Percentiles rank a stretch among this genome's conserved stretches.
Conservation (phyloP, 1,140 invertebrate genomes). For the Argopecten irradians region DNA sequence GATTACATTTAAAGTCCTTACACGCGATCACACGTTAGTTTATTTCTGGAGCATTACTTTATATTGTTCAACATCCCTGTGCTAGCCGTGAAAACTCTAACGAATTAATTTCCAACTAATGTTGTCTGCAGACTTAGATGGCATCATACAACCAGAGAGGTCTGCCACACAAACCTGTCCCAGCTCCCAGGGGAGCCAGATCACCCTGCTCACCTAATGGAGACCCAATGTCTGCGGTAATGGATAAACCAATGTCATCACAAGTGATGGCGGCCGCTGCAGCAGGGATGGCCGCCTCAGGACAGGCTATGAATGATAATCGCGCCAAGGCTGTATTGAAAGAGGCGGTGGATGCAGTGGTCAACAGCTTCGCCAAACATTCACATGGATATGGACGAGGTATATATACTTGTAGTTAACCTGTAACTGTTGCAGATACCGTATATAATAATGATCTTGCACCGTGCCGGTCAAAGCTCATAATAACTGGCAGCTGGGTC, state of each 20-base stretch:
- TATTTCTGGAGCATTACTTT: neutral
- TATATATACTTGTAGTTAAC: slow-evolving; percentile 75
- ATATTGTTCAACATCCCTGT: neutral
- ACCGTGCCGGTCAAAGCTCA: no score
- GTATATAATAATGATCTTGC: no score
- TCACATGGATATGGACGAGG: slow-evolving; percentile 87
- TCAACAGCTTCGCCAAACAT: slow-evolving; percentile 88
- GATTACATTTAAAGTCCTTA: neutral
- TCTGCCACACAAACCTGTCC: slow-evolving; percentile 53
- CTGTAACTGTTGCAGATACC: no score
- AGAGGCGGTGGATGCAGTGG: slow-evolving; percentile 87
- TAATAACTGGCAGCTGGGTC: no score
- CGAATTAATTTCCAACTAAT: no score
- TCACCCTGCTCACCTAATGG: slow-evolving; percentile 24
- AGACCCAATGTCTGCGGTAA: slow-evolving; percentile 19
- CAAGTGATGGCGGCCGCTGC: slow-evolving; percentile 59
- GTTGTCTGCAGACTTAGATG: neutral
- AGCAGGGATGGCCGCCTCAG: slow-evolving; percentile 55
- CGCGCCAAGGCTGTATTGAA: slow-evolving; percentile 83
- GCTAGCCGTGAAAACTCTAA: no score
- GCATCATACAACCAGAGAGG: neutral
- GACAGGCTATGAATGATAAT: slow-evolving; percentile 67
- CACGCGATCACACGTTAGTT: neutral
- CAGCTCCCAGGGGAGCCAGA: slow-evolving; percentile 42
- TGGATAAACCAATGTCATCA: slow-evolving; percentile 53